Conservation (phyloP, 2,888 invertebrate species). For the Cryptophagus acutangulus region DNA sequence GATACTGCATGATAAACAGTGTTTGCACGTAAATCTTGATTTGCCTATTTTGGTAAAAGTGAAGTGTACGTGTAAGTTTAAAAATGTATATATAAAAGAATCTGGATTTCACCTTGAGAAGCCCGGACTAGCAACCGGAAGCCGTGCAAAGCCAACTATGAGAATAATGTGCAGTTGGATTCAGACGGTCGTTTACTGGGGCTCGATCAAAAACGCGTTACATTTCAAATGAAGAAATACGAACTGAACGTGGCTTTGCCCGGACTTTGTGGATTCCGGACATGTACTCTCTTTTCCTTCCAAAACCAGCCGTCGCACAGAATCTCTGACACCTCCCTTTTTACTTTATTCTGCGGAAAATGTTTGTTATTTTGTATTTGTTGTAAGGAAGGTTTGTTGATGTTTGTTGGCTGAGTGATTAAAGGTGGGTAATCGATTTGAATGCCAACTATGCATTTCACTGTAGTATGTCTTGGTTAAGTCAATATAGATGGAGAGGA, state of each 20-base stretch:
- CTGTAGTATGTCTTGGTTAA: constrained; percentile 21
- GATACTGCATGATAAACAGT: too few species aligned
- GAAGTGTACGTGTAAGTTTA: background rate
- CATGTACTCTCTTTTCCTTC: constrained; percentile 19
- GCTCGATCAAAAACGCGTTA: constrained; percentile 47
- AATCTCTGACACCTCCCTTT: too few species aligned
- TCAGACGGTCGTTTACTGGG: constrained; percentile 38
- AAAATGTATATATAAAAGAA: constrained; percentile 12
- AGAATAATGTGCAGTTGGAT: constrained; percentile 30
- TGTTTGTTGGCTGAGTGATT: too few species aligned
- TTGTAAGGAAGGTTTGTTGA: too few species aligned
- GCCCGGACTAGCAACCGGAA: constrained; percentile 25
- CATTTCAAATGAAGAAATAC: constrained; percentile 45
- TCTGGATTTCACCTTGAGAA: constrained; percentile 23
- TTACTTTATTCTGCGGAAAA: too few species aligned
- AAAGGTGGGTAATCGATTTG: too few species aligned
- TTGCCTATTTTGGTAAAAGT: too few species aligned
- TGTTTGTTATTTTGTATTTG: too few species aligned
- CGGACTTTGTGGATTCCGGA: constrained; percentile 35
- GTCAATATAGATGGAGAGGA: constrained; percentile 36
- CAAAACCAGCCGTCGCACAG: too few species aligned
- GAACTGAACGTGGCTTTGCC: constrained; percentile 34
- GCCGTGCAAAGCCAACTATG: constrained; percentile 31
- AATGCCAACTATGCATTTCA: background rate
- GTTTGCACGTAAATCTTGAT: too few species aligned